phyloP scores from a whole-genome alignment of 2,888 invertebrate species.

The Drosophila nigricruria region DNA sequence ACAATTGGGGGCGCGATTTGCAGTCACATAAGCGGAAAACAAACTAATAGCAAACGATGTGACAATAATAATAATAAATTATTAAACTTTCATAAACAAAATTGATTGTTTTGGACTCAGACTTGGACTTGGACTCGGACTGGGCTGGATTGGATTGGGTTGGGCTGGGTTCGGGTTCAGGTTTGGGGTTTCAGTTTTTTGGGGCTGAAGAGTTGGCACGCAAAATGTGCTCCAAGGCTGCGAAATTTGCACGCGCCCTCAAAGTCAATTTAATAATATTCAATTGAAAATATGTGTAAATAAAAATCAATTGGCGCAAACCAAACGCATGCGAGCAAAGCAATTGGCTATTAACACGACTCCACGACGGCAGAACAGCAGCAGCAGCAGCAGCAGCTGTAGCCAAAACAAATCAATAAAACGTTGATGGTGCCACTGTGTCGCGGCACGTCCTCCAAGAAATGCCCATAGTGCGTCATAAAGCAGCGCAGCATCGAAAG shows the following conservation, averaged over 20 bases:
- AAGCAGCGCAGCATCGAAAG: constrained; percentile 52
- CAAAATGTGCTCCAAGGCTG: constrained; percentile 67
- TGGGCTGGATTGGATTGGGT: constrained; percentile 2
- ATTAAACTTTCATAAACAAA: constrained; percentile 19
- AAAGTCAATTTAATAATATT: constrained; percentile 77
- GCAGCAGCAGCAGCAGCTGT: constrained; percentile 34
- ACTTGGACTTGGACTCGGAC: background rate
- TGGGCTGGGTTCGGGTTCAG: constrained; percentile 3
- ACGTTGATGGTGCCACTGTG: constrained; percentile 61
- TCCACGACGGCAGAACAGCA: constrained; percentile 28
- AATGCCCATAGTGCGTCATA: constrained; percentile 64
- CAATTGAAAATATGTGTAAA: constrained; percentile 77
- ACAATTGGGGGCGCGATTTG: constrained; percentile 61
- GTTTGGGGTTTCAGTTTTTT: background rate
- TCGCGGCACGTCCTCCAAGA: constrained; percentile 62
- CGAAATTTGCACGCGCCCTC: constrained; percentile 74
- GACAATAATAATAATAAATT: constrained; percentile 25
- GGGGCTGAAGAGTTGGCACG: constrained; percentile 27
- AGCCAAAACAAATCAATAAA: constrained; percentile 78
- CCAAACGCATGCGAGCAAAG: constrained; percentile 42
- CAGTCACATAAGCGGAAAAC: constrained; percentile 13
- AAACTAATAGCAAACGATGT: constrained; percentile 30
- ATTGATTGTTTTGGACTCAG: constrained; percentile 11
- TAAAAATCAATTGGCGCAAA: constrained; percentile 73
- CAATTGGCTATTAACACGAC: constrained; percentile 66